Evolutionary conservation across 2,797 vertebrate species (phyloP).

Genomic region (Poeciliopsis infans): DNA sequence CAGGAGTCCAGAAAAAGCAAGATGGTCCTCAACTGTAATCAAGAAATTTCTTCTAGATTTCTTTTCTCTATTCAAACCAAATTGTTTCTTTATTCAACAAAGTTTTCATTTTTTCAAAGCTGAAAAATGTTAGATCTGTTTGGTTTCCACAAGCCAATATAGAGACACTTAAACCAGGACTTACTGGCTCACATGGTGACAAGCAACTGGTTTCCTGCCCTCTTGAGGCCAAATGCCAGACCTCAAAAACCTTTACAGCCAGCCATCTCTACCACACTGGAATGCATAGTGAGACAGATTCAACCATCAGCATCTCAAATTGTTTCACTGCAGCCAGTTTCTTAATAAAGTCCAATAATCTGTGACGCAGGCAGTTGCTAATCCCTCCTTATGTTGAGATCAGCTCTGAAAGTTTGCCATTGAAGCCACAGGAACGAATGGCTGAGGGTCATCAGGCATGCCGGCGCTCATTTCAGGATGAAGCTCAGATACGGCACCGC

Average conservation of each 20-base stretch:
- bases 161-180: slow-evolving; percentile 48
- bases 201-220: slow-evolving; percentile 63
- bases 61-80: slow-evolving; percentile 14
- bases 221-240: slow-evolving; percentile 76
- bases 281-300: slow-evolving; percentile 60
- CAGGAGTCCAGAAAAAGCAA: slow-evolving; percentile 7
- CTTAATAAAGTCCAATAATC: neutral
- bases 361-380: neutral
- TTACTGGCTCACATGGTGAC: slow-evolving; percentile 70
- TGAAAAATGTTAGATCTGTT: neutral
- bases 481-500: slow-evolving; percentile 47
- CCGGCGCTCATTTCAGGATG: slow-evolving; percentile 61
- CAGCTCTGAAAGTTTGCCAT: slow-evolving; percentile 45
- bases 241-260: slow-evolving; percentile 69
- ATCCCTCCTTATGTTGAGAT: slow-evolving; percentile 26
- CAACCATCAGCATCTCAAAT: slow-evolving; percentile 19
- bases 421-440: slow-evolving; percentile 38
- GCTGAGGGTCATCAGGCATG: slow-evolving; percentile 45
- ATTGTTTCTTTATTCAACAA: neutral
- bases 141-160: slow-evolving; percentile 31
- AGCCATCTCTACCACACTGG: slow-evolving; percentile 60
- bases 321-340: slow-evolving; percentile 1
- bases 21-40: slow-evolving; percentile 12
- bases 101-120: slow-evolving; percentile 1
- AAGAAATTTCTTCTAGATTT: slow-evolving; percentile 35